Conservation (phyloP, 2,113 vertebrate genomes). For the Climacteris rufus region DNA sequence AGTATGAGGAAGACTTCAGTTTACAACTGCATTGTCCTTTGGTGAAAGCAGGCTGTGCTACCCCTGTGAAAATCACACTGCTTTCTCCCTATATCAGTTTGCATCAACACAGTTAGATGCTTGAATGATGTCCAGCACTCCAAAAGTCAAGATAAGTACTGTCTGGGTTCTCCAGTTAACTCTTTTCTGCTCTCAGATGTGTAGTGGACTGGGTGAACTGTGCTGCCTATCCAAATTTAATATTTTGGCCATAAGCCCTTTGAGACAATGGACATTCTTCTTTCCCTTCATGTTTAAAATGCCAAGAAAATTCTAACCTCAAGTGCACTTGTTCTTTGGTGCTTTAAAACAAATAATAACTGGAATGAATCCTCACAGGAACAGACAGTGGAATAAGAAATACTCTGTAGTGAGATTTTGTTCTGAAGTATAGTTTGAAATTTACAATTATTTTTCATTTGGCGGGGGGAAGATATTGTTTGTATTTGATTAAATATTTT, state of each 20-base stretch:
- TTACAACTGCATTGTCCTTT: neutral
- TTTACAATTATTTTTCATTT: neutral
- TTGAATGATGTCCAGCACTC: neutral
- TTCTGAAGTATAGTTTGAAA: neutral
- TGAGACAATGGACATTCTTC: neutral
- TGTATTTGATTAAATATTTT: neutral
- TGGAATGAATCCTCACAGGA: neutral
- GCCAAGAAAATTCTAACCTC: neutral
- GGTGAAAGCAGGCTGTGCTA: rapidly evolving
- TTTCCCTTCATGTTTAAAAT: neutral
- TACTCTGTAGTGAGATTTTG: neutral
- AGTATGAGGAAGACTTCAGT: neutral
- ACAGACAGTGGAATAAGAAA: neutral
- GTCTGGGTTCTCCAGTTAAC: neutral
- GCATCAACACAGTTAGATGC: neutral
- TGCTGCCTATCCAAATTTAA: neutral
- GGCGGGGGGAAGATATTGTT: rapidly evolving
- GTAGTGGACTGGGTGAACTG: neutral
- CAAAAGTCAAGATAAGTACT: neutral
- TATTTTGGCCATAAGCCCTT: neutral
- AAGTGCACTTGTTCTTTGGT: neutral
- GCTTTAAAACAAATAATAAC: neutral
- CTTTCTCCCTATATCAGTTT: neutral
- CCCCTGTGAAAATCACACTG: neutral
- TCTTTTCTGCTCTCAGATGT: neutral